Conservation (phyloP, 2,888 invertebrate genomes). For the Steinernema hermaphroditum region DNA sequence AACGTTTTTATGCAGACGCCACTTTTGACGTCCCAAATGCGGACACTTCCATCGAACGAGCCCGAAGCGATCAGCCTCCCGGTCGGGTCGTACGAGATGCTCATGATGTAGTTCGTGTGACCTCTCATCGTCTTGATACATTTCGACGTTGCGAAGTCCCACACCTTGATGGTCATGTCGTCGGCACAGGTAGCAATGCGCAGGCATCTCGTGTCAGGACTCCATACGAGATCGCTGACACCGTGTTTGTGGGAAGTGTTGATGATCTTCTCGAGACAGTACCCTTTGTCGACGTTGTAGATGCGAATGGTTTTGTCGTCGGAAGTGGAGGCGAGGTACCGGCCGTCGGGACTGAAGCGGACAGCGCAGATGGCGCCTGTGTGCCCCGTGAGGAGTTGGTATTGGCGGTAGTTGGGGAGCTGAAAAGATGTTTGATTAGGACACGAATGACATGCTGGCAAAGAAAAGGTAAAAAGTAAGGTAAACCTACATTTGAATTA, state of each 20-base stretch:
- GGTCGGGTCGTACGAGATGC: constrained; percentile 98
- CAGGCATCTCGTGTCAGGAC: constrained; percentile 82
- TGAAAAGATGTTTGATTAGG: not conserved
- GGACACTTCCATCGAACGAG: constrained; percentile 96
- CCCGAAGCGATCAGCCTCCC: constrained; percentile 97
- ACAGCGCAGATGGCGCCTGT: constrained; percentile 95
- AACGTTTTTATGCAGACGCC: constrained; percentile 95
- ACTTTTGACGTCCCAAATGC: constrained; percentile 95
- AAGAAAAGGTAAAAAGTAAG: too few species aligned
- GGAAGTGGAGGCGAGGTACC: constrained; percentile 96
- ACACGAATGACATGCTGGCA: too few species aligned
- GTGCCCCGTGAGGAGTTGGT: constrained; percentile 94
- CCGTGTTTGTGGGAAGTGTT: constrained; percentile 89
- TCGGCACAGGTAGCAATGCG: constrained; percentile 81
- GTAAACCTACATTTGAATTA: too few species aligned
- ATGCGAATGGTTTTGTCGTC: constrained; percentile 96
- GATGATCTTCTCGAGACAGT: constrained; percentile 91
- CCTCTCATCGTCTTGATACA: constrained; percentile 96
- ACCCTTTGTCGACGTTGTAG: constrained; percentile 98
- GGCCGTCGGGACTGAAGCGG: constrained; percentile 97
- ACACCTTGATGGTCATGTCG: constrained; percentile 80
- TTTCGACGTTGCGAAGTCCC: constrained; percentile 76
- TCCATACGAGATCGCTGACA: constrained; percentile 97
- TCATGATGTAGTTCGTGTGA: constrained; percentile 97
- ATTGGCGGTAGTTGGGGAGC: constrained; percentile 81